These are phyloP conservation scores for Orthosia incerta DNA, from an alignment of 2,888 invertebrate species.

Conservation along the genomic window DNA sequence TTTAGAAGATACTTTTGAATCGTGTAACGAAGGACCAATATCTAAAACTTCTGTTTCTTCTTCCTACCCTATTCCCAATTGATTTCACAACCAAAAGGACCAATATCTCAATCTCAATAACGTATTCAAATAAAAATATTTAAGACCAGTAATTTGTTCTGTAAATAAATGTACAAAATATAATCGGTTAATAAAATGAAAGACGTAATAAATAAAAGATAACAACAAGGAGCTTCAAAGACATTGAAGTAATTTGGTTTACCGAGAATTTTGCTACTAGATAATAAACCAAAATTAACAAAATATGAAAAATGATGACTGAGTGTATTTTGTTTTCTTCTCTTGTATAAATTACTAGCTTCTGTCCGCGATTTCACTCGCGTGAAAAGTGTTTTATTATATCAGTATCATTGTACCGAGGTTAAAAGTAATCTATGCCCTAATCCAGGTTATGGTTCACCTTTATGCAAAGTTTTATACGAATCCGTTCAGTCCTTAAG, in stretches of 20 bases:
- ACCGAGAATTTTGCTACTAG: slow-evolving; percentile 11
- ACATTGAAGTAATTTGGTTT: slow-evolving; percentile 40
- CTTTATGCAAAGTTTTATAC: too few relatives aligned
- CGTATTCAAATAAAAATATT: background rate
- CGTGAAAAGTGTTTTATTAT: too few relatives aligned
- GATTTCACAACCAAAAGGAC: background rate
- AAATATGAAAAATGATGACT: slow-evolving; percentile 27
- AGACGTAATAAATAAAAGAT: slow-evolving; percentile 19
- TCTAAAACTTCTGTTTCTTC: background rate
- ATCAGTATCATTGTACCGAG: too few relatives aligned
- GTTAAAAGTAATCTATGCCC: too few relatives aligned
- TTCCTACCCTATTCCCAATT: too few relatives aligned
- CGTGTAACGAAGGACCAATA: background rate
- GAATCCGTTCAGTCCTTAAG: too few relatives aligned
- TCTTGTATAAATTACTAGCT: slow-evolving; percentile 14
- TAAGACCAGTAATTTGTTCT: background rate
- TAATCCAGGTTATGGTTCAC: too few relatives aligned
- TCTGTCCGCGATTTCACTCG: too few relatives aligned
- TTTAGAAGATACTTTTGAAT: background rate
- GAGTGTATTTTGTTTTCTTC: slow-evolving; percentile 18
- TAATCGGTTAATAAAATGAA: slow-evolving; percentile 14
- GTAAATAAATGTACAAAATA: slow-evolving; percentile 14
- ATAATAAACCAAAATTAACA: slow-evolving; percentile 43
- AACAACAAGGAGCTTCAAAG: slow-evolving; percentile 24
- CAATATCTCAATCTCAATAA: background rate